Evolutionary conservation across 2,888 invertebrate species (phyloP), one percentile per base, ranked within the genome.

Genomic region (Harpalus rufipes): DNA sequence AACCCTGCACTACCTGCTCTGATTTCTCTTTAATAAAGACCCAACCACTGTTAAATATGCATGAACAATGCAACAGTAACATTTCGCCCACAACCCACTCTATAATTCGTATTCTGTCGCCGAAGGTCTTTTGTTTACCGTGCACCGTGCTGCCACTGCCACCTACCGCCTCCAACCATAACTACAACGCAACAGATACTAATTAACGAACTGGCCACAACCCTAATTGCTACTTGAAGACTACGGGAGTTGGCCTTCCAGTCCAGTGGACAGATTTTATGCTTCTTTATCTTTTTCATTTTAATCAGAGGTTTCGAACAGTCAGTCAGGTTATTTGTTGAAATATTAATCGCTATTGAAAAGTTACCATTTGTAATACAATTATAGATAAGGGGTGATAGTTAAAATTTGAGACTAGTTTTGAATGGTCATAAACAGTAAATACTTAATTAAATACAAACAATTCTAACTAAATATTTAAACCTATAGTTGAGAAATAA

Each of bases 181-280:
- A 63, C 63, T 25, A 16, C 8, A 59, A 18, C 59, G 16, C 18
- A 18, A 63, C 44, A 76, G 44, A 51, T 76, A 76, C 25, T 76
- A 76, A 76, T 76, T 76, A 44, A 76, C 74, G 74, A 8, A 12
- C 16, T 16, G 16, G 16, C 18, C 12, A 14, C 51, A 44, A 76
- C 44, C 44, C 74, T 76, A 76, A 76, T 76, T 76, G 41, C 74
- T 76, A 76, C 56, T 56, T 76, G 74, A 76, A 51, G 5, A 32
- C 18, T 44, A 76, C 74, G 18, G 74, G n/a, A 76, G 44, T 76
- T 51, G 44, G 74, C 72, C 72, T 72, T 72, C 72, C 32, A 32
- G 1, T 6, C 5, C 6, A 32, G 4, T 32, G 32, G 32, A 32
- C 32, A 32, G 32, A 32, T 32, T 32, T 32, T 32, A 32, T 32